A percentile compares a stretch with the other conserved stretches of the same genome.
Evolutionary conservation across 2,113 vertebrate species (phyloP).

Genomic region (Sinocyclocheilus anophthalmus): DNA sequence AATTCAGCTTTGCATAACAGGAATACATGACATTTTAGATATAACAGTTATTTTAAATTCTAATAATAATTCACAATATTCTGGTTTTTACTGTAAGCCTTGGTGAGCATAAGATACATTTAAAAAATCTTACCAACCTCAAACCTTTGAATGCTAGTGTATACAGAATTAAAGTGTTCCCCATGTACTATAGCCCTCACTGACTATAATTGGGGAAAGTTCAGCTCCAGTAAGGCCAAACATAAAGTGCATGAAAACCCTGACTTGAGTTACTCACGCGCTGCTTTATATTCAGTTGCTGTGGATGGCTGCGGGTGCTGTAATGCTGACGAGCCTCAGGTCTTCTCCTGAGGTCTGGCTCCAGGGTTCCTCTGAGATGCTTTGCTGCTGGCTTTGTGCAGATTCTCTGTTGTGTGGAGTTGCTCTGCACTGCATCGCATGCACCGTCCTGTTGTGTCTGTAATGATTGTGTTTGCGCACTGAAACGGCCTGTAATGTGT

Average conservation of each 20-base stretch:
- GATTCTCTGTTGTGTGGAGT: slow-evolving; percentile 2
- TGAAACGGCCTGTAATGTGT: slow-evolving; percentile 14
- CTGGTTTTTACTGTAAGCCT: neutral
- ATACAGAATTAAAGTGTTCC: neutral
- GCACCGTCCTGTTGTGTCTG: neutral
- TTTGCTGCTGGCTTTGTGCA: neutral
- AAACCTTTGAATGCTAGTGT: neutral
- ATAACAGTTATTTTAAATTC: neutral
- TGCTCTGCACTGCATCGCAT: neutral
- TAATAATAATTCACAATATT: neutral
- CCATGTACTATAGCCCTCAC: neutral
- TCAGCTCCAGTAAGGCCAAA: neutral
- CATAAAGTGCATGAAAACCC: neutral
- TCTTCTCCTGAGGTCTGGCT: neutral
- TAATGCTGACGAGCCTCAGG: neutral
- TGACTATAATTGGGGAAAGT: neutral
- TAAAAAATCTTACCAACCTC: neutral
- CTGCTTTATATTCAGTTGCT: neutral
- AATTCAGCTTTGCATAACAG: neutral
- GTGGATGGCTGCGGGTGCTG: neutral
- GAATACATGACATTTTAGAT: too few species aligned
- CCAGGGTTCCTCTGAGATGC: neutral
- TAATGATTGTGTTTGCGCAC: neutral
- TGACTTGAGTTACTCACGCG: neutral
- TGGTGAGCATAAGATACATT: neutral